Conservation (phyloP, 2,888 invertebrate genomes). For the Hydrotaea diabolus region DNA sequence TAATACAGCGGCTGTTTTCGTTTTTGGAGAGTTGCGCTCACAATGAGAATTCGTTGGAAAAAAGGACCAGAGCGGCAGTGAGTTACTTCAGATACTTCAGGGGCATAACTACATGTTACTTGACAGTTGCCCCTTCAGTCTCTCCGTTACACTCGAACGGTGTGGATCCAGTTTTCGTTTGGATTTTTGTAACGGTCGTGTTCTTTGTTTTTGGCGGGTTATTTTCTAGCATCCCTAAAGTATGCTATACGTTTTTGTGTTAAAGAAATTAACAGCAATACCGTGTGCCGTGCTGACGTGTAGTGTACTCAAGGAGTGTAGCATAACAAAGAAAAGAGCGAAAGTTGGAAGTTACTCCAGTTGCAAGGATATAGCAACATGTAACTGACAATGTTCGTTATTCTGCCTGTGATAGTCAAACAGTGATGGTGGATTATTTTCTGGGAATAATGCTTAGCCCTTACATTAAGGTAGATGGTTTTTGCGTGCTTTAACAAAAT, state of each 20-base stretch:
- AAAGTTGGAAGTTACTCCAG: neutral
- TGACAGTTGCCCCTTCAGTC: neutral
- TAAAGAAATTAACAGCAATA: neutral
- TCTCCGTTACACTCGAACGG: neutral
- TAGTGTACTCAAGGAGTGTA: neutral
- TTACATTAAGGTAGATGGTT: too few species aligned
- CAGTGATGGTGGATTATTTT: neutral
- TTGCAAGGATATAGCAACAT: neutral
- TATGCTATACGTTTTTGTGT: slow-evolving; percentile 17
- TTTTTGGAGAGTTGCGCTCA: neutral
- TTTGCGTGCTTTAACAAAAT: too few species aligned
- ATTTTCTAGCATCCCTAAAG: neutral
- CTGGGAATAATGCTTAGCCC: too few species aligned
- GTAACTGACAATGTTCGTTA: neutral
- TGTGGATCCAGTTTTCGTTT: neutral
- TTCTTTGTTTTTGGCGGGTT: neutral
- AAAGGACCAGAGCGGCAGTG: too few species aligned
- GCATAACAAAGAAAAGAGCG: neutral
- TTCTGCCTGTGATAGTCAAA: neutral
- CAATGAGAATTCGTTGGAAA: neutral
- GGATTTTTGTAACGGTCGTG: neutral
- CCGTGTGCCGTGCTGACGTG: neutral
- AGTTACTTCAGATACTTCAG: neutral
- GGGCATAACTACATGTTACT: neutral
- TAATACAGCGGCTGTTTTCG: neutral